Evolutionary conservation across 2,888 invertebrate species (phyloP).

Genomic region (Cephus nigrinus): DNA sequence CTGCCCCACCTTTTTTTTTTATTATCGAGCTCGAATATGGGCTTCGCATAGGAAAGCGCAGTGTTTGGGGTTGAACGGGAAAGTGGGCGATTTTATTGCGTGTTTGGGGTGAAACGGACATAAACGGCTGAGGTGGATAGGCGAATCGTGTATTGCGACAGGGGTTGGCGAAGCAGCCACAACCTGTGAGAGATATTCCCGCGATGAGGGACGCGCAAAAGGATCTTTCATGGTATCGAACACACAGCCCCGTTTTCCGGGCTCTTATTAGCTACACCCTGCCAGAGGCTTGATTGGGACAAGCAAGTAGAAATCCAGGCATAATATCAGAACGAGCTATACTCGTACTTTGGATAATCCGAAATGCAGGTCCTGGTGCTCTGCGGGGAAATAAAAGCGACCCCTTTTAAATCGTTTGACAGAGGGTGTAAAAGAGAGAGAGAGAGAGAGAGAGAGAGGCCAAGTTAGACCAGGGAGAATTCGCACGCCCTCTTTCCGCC

Average conservation of each 20-base stretch:
- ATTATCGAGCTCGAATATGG: constrained; percentile 49
- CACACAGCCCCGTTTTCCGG: background rate
- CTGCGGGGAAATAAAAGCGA: background rate
- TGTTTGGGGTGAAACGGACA: constrained; percentile 52
- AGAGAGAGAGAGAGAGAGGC: constrained; percentile 14
- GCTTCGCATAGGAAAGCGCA: constrained; percentile 52
- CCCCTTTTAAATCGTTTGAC: background rate
- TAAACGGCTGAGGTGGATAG: constrained; percentile 41
- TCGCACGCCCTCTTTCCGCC: background rate
- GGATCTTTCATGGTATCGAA: background rate
- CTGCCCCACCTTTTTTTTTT: background rate
- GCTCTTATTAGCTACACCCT: background rate
- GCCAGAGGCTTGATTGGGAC: background rate
- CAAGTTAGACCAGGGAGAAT: background rate
- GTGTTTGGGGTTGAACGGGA: constrained; percentile 27
- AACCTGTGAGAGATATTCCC: background rate
- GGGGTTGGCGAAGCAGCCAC: constrained; percentile 11
- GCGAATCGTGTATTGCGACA: constrained; percentile 34
- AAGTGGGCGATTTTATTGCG: constrained; percentile 58
- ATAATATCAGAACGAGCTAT: background rate
- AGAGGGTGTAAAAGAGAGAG: background rate
- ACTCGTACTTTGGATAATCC: background rate
- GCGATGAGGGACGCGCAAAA: background rate
- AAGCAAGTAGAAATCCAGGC: background rate
- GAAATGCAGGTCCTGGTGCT: background rate